These are phyloP conservation scores for Petrolisthes cinctipes DNA, from an alignment of 2,888 invertebrate species.

Conservation along the genomic window DNA sequence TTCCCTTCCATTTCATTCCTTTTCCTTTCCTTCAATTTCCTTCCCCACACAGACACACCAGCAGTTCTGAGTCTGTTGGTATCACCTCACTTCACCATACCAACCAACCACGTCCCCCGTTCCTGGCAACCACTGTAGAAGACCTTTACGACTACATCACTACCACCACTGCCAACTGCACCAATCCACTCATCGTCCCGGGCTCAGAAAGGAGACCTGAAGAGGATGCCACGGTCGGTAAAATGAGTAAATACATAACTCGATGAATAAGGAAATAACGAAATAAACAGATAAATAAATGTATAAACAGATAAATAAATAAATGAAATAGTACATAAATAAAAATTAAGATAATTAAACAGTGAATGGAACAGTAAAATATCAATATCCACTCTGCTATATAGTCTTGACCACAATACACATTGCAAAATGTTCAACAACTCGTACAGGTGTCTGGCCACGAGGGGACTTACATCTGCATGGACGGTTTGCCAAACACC, in stretches of 20 bases:
- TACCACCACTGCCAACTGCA: constrained; percentile 30
- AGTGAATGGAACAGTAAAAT: no score
- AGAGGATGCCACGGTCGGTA: not conserved
- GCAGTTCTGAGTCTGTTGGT: no score
- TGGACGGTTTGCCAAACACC: constrained; percentile 38
- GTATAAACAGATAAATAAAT: no score
- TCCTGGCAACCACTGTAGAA: not conserved
- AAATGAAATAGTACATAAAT: no score
- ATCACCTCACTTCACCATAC: not conserved
- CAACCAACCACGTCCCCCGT: not conserved
- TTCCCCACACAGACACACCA: no score
- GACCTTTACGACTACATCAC: constrained; percentile 35
- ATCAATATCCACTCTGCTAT: no score
- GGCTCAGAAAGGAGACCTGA: not conserved
- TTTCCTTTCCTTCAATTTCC: no score
- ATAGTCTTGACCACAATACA: no score
- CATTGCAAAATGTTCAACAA: no score
- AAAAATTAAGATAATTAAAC: no score
- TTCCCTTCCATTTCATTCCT: no score
- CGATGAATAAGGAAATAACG: not conserved
- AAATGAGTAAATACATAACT: no score
- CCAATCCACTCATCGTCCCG: constrained; percentile 7
- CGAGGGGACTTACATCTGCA: constrained; percentile 54
- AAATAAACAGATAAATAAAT: not conserved
- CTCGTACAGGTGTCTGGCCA: constrained; percentile 36